A percentile compares a stretch with the other conserved stretches of the same genome.
These are phyloP conservation scores for Germaria angustata DNA, from an alignment of 2,888 invertebrate species.

Conservation along the genomic window DNA sequence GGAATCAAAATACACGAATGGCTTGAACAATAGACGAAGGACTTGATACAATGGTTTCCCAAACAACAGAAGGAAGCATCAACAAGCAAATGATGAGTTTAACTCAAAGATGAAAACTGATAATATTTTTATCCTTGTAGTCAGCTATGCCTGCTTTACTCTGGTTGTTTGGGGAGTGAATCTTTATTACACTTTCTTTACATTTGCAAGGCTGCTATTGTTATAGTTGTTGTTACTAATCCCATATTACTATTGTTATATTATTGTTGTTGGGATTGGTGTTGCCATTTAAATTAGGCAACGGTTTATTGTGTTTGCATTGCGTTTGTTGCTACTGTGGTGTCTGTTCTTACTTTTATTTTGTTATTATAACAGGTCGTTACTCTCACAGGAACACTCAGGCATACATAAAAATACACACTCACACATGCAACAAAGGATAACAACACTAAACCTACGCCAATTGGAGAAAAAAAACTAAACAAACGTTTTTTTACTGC, in stretches of 20 bases:
- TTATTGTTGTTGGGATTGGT: conserved; percentile 27
- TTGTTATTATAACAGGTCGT: conserved; percentile 53
- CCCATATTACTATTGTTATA: conserved; percentile 54
- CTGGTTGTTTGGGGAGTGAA: conserved; percentile 71
- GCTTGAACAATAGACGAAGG: conserved; percentile 33
- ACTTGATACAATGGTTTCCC: conserved; percentile 23
- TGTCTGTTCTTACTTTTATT: conserved; percentile 58
- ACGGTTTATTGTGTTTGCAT: conserved; percentile 46
- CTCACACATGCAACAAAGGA: conserved; percentile 33
- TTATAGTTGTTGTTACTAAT: conserved; percentile 41
- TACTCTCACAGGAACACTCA: not conserved
- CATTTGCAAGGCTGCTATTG: conserved; percentile 7
- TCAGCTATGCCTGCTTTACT: not conserved
- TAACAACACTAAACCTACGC: conserved; percentile 32
- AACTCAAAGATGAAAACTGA: conserved; percentile 57
- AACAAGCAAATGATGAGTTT: conserved; percentile 61
- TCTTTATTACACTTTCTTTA: conserved; percentile 31
- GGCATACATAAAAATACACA: too few relatives aligned
- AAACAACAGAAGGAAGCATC: conserved; percentile 9
- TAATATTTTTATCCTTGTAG: conserved; percentile 37
- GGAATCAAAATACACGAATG: conserved; percentile 1
- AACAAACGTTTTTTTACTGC: conserved; percentile 64
- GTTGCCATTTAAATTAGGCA: conserved; percentile 64
- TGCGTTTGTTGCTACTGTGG: not conserved
- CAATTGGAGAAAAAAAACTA: conserved; percentile 66